Percentiles rank a stretch among this genome's conserved stretches.
phyloP scores from a whole-genome alignment of 2,888 invertebrate species.

The Petrolisthes manimaculis region DNA sequence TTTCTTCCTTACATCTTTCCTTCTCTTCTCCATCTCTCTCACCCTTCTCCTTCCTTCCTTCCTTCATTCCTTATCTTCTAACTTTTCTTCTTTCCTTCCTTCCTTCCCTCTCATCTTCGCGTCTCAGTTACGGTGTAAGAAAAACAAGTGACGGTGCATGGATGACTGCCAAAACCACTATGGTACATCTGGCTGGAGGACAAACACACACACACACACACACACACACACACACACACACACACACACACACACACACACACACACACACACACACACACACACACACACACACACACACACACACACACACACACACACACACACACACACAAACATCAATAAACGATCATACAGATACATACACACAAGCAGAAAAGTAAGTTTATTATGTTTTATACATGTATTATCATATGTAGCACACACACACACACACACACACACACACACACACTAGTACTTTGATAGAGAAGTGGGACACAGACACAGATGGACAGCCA shows the following conservation, averaged over 20 bases:
- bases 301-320: conserved; percentile 3
- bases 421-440: neutral
- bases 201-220: neutral
- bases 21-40: neutral
- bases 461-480: neutral
- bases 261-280: conserved; percentile 9
- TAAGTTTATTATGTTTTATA: too few species aligned
- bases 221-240: conserved; percentile 9
- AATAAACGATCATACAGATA: neutral
- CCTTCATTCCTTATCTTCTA: neutral
- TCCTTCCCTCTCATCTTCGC: neutral
- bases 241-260: neutral
- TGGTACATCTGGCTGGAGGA: too few species aligned
- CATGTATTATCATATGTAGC: too few species aligned
- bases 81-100: neutral
- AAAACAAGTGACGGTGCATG: neutral
- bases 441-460: neutral
- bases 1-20: neutral
- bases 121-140: neutral
- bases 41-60: neutral
- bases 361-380: too few species aligned
- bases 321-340: neutral
- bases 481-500: conserved; percentile 1
- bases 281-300: neutral
- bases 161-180: neutral